Evolutionary conservation across 2,888 invertebrate species (phyloP).

Genomic region (Tachina lurida): DNA sequence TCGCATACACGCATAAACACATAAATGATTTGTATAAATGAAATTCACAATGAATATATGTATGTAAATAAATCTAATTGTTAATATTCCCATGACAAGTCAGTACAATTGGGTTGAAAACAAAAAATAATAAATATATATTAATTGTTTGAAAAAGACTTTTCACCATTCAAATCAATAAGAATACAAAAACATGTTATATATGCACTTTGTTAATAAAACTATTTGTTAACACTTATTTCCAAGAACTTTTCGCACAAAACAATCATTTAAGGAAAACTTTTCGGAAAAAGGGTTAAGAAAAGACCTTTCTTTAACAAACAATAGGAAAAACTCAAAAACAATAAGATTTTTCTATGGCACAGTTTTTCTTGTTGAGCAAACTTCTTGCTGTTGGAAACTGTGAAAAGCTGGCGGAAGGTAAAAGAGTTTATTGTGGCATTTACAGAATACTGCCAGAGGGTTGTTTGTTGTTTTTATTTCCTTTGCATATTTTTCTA

Average conservation of each 20-base stretch:
- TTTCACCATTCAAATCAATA: constrained; percentile 16
- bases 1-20: background rate
- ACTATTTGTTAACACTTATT: constrained; percentile 19
- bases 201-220: background rate
- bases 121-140: constrained; percentile 2
- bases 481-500: background rate
- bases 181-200: background rate
- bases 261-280: constrained; percentile 29
- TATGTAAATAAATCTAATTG: constrained; percentile 45
- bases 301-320: constrained; percentile 3
- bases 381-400: constrained; percentile 15
- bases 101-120: constrained; percentile 38
- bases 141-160: constrained; percentile 33
- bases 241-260: constrained; percentile 44
- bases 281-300: background rate
- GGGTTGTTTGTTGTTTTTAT: constrained; percentile 21
- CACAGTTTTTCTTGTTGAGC: constrained; percentile 47
- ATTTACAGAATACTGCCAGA: constrained; percentile 8
- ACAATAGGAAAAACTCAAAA: constrained; percentile 23
- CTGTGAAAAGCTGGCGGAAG: background rate
- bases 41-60: constrained; percentile 21
- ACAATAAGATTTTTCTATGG: constrained; percentile 38
- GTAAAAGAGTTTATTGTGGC: background rate
- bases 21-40: background rate
- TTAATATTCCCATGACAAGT: constrained; percentile 66